Conservation (phyloP, 2,797 vertebrate species). For the Sebastes itinus region DNA sequence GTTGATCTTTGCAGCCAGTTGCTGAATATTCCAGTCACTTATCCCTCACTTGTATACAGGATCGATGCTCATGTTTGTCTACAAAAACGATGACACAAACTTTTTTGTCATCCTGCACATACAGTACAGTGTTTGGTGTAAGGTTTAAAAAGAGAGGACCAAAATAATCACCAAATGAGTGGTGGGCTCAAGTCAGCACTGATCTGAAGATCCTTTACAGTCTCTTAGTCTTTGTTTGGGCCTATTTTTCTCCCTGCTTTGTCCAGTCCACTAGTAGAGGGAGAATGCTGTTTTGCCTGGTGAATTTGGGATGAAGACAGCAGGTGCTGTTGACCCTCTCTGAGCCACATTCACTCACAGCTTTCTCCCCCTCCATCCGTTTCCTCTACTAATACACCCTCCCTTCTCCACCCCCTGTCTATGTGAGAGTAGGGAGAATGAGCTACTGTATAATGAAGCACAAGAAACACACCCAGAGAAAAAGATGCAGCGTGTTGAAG, state of each 20-base stretch:
- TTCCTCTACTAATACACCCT: slow-evolving; percentile 48
- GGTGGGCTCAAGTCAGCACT: slow-evolving; percentile 5
- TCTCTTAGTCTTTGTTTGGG: slow-evolving; percentile 49
- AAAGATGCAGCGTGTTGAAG: slow-evolving; percentile 43
- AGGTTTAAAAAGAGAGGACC: background rate
- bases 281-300: slow-evolving; percentile 57
- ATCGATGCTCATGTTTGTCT: background rate
- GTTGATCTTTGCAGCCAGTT: slow-evolving; percentile 79
- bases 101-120: background rate
- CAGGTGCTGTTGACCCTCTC: slow-evolving; percentile 76
- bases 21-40: slow-evolving; percentile 73
- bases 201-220: slow-evolving; percentile 29
- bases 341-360: slow-evolving; percentile 67
- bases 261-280: slow-evolving; percentile 48
- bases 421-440: slow-evolving; percentile 29
- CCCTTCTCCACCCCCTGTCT: slow-evolving; percentile 9
- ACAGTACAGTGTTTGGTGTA: background rate
- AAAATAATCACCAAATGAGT: background rate
- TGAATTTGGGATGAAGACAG: slow-evolving; percentile 69
- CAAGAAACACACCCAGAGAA: slow-evolving; percentile 33
- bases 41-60: slow-evolving; percentile 27
- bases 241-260: slow-evolving; percentile 50
- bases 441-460: slow-evolving; percentile 64
- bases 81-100: background rate
- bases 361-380: slow-evolving; percentile 31